Evolutionary conservation across 2,797 vertebrate genomes (phyloP).

Genomic region (Hydrolagus colliei): DNA sequence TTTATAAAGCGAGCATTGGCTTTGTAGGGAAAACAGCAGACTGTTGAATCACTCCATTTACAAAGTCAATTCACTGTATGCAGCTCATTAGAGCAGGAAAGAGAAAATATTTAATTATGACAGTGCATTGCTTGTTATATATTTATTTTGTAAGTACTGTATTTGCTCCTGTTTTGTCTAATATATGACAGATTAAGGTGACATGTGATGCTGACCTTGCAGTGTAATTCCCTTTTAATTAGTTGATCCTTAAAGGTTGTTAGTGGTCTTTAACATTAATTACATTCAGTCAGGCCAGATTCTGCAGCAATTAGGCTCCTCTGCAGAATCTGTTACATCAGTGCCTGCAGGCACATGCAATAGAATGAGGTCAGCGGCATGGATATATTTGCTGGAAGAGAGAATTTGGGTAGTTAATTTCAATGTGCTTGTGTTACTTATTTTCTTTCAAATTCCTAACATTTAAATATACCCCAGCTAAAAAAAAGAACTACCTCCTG

Average conservation of each 20-base stretch:
- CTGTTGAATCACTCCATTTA: background rate
- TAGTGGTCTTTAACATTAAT: conserved; percentile 4
- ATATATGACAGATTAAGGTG: background rate
- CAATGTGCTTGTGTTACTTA: background rate
- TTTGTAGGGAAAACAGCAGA: background rate
- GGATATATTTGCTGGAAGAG: background rate
- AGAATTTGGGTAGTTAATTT: background rate
- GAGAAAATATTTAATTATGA: conserved; percentile 1
- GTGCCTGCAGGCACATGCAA: background rate
- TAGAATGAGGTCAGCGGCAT: background rate
- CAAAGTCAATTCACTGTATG: background rate
- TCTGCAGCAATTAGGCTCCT: background rate
- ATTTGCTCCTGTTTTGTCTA: conserved; percentile 5
- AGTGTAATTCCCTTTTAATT: conserved; percentile 16
- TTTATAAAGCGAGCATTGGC: background rate
- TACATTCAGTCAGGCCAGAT: background rate
- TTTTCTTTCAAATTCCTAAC: too few relatives aligned
- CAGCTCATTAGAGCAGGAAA: background rate
- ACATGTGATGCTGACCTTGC: background rate
- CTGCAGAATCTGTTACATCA: background rate
- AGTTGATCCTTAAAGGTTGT: background rate
- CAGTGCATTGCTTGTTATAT: background rate
- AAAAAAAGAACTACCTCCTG: too few relatives aligned
- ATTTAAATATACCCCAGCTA: too few relatives aligned
- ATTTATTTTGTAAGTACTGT: background rate